Percentiles rank a stretch among this genome's conserved stretches.
Conservation (phyloP, 2,888 invertebrate genomes). For the Drosophila mimetica region DNA sequence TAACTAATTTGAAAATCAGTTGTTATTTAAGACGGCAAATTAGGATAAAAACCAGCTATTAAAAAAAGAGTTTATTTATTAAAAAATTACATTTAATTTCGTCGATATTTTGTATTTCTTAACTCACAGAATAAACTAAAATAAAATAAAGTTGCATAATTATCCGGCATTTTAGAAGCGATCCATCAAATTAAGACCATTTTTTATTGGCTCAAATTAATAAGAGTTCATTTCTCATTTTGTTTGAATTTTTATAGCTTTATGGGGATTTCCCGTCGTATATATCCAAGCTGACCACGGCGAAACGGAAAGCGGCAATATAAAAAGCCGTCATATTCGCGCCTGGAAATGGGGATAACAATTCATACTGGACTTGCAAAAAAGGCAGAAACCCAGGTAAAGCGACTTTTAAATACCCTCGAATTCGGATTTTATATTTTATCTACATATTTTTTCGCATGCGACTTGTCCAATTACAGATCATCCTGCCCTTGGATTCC, state of each 20-base stretch:
- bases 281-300: constrained; percentile 17
- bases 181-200: no score
- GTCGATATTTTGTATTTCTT: no score
- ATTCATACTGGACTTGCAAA: constrained; percentile 23
- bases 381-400: neutral
- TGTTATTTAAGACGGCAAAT: no score
- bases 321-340: constrained; percentile 40
- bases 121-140: no score
- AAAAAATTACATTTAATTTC: no score
- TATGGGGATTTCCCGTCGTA: constrained; percentile 18
- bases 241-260: neutral
- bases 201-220: neutral
- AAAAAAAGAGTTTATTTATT: no score
- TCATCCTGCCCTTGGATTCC: neutral
- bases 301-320: constrained; percentile 4
- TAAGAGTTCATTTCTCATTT: constrained; percentile 12
- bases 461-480: neutral
- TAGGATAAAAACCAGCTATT: no score
- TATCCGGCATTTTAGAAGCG: neutral
- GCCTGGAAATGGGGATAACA: constrained; percentile 28
- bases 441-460: no score
- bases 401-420: constrained; percentile 27
- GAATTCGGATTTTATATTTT: neutral
- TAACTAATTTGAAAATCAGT: neutral
- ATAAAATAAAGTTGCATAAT: no score